phyloP scores from a whole-genome alignment of 1,140 invertebrate species.

The Dolichoris vasculosae region DNA sequence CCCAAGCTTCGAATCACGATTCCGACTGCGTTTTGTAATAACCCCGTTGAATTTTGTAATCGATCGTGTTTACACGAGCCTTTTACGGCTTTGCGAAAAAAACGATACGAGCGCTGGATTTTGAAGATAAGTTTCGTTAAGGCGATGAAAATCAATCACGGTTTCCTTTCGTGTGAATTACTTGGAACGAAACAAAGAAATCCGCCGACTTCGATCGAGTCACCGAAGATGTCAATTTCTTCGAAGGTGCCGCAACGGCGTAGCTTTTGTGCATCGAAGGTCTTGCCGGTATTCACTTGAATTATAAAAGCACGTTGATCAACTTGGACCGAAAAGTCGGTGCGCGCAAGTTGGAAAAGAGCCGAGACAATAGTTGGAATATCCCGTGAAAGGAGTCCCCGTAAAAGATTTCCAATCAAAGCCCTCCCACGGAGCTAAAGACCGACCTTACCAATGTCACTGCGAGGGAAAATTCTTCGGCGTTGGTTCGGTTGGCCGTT shows the following conservation, averaged over 20 bases:
- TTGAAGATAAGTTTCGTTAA: not conserved
- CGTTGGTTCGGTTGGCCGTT: too few relatives aligned
- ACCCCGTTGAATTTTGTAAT: not conserved
- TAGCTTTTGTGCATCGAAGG: not conserved
- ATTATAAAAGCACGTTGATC: conserved; percentile 9
- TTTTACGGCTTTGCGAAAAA: not conserved
- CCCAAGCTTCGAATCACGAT: too few relatives aligned
- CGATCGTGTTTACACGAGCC: not conserved
- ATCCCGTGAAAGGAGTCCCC: not conserved
- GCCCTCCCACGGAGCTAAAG: conserved; percentile 31
- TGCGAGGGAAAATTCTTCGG: not conserved
- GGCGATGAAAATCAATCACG: conserved; percentile 3
- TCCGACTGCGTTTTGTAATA: too few relatives aligned
- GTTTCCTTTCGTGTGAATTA: conserved; percentile 4
- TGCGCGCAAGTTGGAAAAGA: too few relatives aligned
- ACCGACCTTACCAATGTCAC: conserved; percentile 46
- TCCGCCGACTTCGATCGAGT: not conserved
- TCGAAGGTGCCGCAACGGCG: not conserved
- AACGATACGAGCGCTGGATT: not conserved
- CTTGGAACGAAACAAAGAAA: not conserved
- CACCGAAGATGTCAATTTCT: not conserved
- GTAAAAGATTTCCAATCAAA: not conserved
- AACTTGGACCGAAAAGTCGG: not conserved
- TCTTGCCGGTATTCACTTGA: conserved; percentile 9
- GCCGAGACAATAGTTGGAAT: not conserved